phyloP scores from a whole-genome alignment of 2,888 invertebrate genomes.

The Apamea monoglypha region DNA sequence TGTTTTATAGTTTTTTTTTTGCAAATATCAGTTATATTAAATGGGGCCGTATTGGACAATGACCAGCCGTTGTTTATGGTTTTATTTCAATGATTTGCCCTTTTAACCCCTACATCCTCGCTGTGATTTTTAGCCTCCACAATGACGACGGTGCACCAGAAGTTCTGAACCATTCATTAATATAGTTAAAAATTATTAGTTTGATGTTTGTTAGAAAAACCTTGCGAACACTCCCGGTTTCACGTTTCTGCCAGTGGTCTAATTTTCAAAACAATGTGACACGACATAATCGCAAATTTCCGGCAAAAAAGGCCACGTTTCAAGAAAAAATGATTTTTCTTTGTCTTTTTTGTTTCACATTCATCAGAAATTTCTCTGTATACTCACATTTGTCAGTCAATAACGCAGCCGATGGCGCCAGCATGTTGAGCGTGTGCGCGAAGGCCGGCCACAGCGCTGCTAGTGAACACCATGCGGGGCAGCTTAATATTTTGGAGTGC shows the following conservation, averaged over 20 bases:
- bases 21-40: no score
- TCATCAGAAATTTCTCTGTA: not conserved
- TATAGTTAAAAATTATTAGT: not conserved
- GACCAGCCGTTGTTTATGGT: no score
- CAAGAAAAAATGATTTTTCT: not conserved
- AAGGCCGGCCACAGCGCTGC: slow-evolving; percentile 95
- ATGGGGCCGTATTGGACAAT: no score
- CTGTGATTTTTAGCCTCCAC: no score
- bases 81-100: no score
- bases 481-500: slow-evolving; percentile 89
- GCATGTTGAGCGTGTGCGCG: slow-evolving; percentile 93
- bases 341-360: not conserved
- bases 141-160: no score
- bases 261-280: no score
- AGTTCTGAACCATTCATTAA: no score
- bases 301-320: not conserved
- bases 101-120: no score
- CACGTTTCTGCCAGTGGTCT: not conserved
- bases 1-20: no score
- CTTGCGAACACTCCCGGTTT: no score
- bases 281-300: not conserved
- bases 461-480: slow-evolving; percentile 90
- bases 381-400: slow-evolving; percentile 83
- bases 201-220: not conserved
- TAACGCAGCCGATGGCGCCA: slow-evolving; percentile 88